A percentile compares a stretch with the other conserved stretches of the same genome.
Conservation (phyloP, 2,888 invertebrate genomes). For the Cremastinae sp. region DNA sequence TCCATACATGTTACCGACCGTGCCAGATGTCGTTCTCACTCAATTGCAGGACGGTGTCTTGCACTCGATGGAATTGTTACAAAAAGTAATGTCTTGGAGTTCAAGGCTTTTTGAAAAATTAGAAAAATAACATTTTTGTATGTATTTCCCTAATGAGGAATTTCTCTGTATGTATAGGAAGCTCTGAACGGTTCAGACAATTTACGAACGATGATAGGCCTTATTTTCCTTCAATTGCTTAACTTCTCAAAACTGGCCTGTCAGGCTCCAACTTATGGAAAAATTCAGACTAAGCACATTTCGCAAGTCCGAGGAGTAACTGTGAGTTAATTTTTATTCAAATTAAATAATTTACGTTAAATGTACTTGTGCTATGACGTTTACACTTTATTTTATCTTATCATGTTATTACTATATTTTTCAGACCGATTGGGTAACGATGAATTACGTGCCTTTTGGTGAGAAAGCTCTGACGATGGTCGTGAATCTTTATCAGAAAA, state of each 20-base stretch:
- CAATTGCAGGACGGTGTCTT: slow-evolving; percentile 92
- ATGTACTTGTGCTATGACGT: not conserved
- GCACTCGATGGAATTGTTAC: slow-evolving; percentile 92
- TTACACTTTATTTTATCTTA: not conserved
- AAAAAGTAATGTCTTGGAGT: slow-evolving; percentile 81
- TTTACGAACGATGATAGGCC: slow-evolving; percentile 85
- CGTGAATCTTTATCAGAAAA: slow-evolving; percentile 88
- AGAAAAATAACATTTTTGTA: no score
- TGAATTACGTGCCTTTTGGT: slow-evolving; percentile 93
- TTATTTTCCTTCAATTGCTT: slow-evolving; percentile 85
- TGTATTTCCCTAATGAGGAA: no score
- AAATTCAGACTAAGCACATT: slow-evolving; percentile 82
- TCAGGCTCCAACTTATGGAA: slow-evolving; percentile 82
- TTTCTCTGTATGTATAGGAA: no score
- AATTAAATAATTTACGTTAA: no score
- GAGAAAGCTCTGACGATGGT: slow-evolving; percentile 89
- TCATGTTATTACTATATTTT: not conserved
- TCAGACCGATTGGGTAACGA: slow-evolving; percentile 87
- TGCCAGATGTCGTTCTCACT: slow-evolving; percentile 90
- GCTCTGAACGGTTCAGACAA: slow-evolving; percentile 83
- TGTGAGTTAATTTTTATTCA: slow-evolving; percentile 66
- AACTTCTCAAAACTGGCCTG: slow-evolving; percentile 87
- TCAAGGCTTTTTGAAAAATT: slow-evolving; percentile 21
- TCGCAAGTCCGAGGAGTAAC: slow-evolving; percentile 77
- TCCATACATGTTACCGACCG: slow-evolving; percentile 90